phyloP scores from a whole-genome alignment of 2,888 invertebrate genomes.

The Pseudococcus viburni region DNA sequence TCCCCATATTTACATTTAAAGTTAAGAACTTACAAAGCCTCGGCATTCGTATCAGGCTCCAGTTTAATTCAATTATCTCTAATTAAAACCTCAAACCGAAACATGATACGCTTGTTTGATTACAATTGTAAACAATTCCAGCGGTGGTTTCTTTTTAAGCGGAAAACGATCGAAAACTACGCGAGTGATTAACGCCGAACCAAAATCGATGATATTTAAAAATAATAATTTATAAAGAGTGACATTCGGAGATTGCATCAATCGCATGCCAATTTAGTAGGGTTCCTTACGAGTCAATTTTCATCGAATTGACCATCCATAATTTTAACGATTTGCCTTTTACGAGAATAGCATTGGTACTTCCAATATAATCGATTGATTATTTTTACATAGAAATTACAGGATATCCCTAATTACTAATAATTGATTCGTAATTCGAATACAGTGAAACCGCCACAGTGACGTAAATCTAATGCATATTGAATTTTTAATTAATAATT shows the following conservation, averaged over 20 bases:
- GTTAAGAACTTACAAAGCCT: constrained; percentile 47
- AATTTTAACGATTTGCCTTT: neutral
- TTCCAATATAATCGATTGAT: neutral
- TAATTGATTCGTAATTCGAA: neutral
- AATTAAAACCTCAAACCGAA: constrained; percentile 66
- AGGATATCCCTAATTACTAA: neutral
- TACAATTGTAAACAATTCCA: constrained; percentile 55
- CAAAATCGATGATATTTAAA: no score
- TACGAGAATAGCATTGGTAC: neutral
- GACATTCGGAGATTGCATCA: no score
- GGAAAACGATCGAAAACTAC: neutral
- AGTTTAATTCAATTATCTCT: constrained; percentile 64
- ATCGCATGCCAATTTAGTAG: neutral
- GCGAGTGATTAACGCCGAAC: neutral
- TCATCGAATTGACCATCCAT: neutral
- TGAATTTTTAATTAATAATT: neutral
- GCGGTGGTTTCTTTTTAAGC: constrained; percentile 32
- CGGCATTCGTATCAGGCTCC: constrained; percentile 23
- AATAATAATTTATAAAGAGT: no score
- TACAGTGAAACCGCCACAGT: neutral
- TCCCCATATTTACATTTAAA: constrained; percentile 61
- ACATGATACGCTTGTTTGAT: constrained; percentile 66
- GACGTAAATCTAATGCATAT: neutral
- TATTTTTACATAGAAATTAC: neutral
- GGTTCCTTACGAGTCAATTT: neutral